Evolutionary conservation across 2,113 vertebrate species (phyloP), one percentile per base, ranked within the genome.

Genomic region (Neodontobutis hainanensis): DNA sequence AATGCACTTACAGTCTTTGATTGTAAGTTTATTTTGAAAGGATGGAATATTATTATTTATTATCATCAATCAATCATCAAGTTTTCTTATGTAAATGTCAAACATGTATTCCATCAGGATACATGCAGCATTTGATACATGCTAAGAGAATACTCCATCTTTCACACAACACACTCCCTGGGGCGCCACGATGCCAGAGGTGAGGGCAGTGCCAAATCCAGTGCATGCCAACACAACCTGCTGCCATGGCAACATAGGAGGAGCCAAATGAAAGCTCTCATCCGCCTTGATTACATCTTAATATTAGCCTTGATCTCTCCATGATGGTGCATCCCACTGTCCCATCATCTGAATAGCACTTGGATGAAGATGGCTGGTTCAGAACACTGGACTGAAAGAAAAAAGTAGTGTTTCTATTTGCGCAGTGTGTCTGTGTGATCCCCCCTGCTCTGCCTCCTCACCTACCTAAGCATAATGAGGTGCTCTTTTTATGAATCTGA

Each of bases 221-320:
- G 49, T 57, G 79, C 90, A 90, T 91, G 90, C 91, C 91, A 91
- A 87, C 87, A 90, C 88, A 91, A 92, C 83, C 82, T 82, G 89
- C 90, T 91, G 89, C 90, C 91, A 92, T 91, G 80, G 91, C 84
- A 91, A 92, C 90, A 80, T 83, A 87, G 90, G 81, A 89, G 85
- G 85, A 90, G 87, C 77, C 82, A 77, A 78, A 89, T 81, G 74
- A 84, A 80, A 83, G 61, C 81, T 72, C 73, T 70, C 70, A 72
- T 70, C 70, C 73, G 46, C 66, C 61, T 76, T 67, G 62, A 65
- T 48, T 67, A 46, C 45, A 10, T 49, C 60, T 62, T 48, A 38
- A 62, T 62, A 47, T 16, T 27, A 27, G n/a, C 16, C 5, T 51
- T 45, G 58, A n/a, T 53, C 43, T 10, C 4, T 56, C 68, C 82